Base-by-base conservation (phyloP, 64 coral and sea anemone genomes). In the Actinia equina region DNA sequence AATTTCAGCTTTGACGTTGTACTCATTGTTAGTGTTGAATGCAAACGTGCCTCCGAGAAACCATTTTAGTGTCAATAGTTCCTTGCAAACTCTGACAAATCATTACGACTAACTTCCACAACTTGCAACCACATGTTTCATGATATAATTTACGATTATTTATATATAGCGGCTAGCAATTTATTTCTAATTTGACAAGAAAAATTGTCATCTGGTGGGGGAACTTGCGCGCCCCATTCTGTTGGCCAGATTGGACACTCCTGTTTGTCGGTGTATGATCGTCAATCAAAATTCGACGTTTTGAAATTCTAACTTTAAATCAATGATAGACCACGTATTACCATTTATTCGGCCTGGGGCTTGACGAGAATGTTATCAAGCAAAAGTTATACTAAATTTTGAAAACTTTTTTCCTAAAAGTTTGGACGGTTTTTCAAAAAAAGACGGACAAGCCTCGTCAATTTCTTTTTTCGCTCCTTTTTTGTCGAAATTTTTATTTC, bases 221-320 rank as follows among this genome's bases (percentile, higher is more conserved):
- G 42, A 74, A 12, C 69, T 74, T 74, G 69, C 26, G 26, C 1
- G 26, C 1, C 69, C 0, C 11, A 27, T 74, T 74, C 69, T 74
- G 69, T 42, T 30, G n/a, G 4, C 23, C 69, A 74, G 23, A 74
- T 74, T 74, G 69, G 3, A 74, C 69, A 42, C 26, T 30, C 12
- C 2, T 7, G 46, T n/a, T 65, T 65, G 69, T 71, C 69, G 69
- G 55, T 57, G 55, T 57, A 0, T 3, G 27, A n/a, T 74, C 23
- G 69, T 74, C 69, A 74, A 74, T 74, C 69, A 74, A 74, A 74
- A 74, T 26, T 74, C 63, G 63, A 25, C n/a, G 63, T 49, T 69
- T 69, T 69, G 63, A 69, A 74, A 42, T 74, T 30, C 69, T 74
- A 74, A 74, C 26, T 74, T 74, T 74, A 74, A 42, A 74, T 41